A percentile compares a stretch with the other conserved stretches of the same genome.
Conservation (phyloP, 1,140 invertebrate genomes). For the Rhyzopertha dominica region DNA sequence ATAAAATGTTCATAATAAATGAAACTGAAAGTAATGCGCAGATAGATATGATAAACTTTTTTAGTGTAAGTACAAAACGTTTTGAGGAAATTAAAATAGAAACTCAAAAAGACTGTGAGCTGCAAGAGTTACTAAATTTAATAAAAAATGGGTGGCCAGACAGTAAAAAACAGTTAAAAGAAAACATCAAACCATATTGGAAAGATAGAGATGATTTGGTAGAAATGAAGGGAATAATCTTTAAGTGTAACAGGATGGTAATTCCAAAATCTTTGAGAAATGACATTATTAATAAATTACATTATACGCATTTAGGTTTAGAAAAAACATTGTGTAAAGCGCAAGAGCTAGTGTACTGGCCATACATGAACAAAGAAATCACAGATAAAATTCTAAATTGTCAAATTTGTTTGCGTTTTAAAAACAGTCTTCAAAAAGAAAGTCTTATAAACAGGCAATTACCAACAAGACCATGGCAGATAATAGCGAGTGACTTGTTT, state of each 20-base stretch:
- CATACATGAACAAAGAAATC: conserved; percentile 4
- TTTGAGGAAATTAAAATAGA: neutral
- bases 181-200: conserved; percentile 16
- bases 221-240: conserved; percentile 27
- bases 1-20: no score
- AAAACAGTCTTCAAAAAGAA: conserved; percentile 10
- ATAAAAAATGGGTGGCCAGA: conserved; percentile 25
- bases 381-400: conserved; percentile 7
- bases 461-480: conserved; percentile 8
- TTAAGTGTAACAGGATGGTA: conserved; percentile 30
- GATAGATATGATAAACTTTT: conserved; percentile 30
- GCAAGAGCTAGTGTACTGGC: conserved; percentile 10
- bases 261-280: conserved; percentile 25
- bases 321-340: conserved; percentile 11
- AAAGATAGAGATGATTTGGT: conserved; percentile 23
- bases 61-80: neutral
- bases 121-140: conserved; percentile 11
- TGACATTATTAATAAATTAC: conserved; percentile 32
- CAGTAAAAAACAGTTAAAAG: conserved; percentile 7
- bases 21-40: no score
- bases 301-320: conserved; percentile 36
- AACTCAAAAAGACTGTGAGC: conserved; percentile 14
- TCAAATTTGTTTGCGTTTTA: conserved; percentile 4
- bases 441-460: no score
- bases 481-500: conserved; percentile 5